Base-by-base conservation (phyloP, 2,888 invertebrate species). In the Cosmopolites sordidus region DNA sequence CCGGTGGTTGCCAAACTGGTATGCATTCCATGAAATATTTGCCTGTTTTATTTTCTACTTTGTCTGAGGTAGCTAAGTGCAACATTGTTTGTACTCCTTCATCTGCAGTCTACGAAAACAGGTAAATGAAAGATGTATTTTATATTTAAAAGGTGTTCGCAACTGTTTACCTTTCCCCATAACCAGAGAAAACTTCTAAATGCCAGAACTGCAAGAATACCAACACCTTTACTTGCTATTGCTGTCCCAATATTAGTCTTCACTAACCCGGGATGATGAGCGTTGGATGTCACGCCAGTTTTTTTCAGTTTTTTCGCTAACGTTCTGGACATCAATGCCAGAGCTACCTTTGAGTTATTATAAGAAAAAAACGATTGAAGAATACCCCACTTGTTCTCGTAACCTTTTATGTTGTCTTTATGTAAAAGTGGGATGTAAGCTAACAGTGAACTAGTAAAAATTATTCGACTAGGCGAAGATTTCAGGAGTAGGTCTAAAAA, bases 21-120 rank as follows among this genome's bases (percentile, higher is more conserved):
- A 48, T 52, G 42, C 58, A 59, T 50, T 63, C 56, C 15, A 47
- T 50, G 45, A 64, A 64, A 53, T 58, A 64, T 33, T 61, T 51
- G 11, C 62, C 63, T 1, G 60, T 48, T 4, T 50, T 40, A 30
- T 50, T 43, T 51, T 54, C 47, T 4, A 63, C 40, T 30, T 51
- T 49, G 8, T 60, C 56, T 9, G 64, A 60, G 50, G 53, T 51
- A 1, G 59, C 53, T 33, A 64, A 51, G 50, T 59, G 53, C 9
- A 54, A 15, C 16, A 44, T 12, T 1, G 54, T 54, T n/a, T 56
- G 58, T 12, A 48, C 22, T 1, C 51, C 58, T 52, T 56, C 54
- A 14, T 45, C 45, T 11, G 33, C 2, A 38, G 14, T 29, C 56
- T 55, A 22, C 39, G 42, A 50, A 18, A 41, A 15, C n/a, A 27